Evolutionary conservation across 2,797 vertebrate species (phyloP).

Genomic region (Silurus lanzhouensis): DNA sequence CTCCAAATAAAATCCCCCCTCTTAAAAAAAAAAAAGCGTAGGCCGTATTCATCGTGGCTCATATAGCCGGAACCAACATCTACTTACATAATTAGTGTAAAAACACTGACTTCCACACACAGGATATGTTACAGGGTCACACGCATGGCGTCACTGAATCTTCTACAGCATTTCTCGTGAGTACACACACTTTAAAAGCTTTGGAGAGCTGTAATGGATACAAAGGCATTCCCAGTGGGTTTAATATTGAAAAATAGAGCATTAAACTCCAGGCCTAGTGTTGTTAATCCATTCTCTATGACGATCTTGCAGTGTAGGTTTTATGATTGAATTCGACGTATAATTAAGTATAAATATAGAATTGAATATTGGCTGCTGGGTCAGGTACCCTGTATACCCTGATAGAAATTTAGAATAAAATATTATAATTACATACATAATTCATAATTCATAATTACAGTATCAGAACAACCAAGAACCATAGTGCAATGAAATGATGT

Average conservation of each 20-base stretch:
- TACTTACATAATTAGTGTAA: constrained; percentile 47
- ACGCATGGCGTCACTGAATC: neutral
- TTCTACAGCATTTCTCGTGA: neutral
- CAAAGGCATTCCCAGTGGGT: no score
- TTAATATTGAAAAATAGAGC: neutral
- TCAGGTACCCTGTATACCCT: neutral
- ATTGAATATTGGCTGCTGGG: neutral
- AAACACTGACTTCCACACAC: constrained; percentile 35
- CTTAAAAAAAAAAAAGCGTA: constrained; percentile 15
- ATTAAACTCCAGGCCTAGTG: neutral
- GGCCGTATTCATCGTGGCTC: constrained; percentile 40
- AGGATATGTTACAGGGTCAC: constrained; percentile 29
- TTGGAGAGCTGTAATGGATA: neutral
- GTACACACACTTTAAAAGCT: neutral
- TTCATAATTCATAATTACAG: no score
- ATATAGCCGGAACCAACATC: constrained; percentile 42
- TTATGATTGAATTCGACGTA: neutral
- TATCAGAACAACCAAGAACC: neutral
- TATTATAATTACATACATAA: no score
- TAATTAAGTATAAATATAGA: neutral
- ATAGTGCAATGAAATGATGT: neutral
- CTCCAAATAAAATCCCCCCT: constrained; percentile 51
- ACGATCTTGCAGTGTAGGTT: neutral
- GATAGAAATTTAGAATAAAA: neutral
- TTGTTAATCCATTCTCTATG: neutral